phyloP scores from a whole-genome alignment of 2,888 invertebrate genomes.

The Xylocampa areola region DNA sequence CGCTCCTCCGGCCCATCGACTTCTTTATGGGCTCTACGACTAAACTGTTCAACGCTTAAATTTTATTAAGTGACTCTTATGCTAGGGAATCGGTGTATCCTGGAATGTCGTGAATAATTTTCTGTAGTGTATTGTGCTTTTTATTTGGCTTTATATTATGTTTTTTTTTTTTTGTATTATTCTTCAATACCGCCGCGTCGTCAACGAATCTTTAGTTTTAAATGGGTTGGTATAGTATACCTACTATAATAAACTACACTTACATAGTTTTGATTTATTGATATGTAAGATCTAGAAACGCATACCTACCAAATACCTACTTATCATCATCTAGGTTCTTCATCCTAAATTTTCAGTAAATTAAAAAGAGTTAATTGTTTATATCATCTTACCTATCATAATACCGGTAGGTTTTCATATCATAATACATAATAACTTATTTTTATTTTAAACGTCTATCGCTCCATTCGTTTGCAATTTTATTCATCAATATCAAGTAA shows the following conservation, averaged over 20 bases:
- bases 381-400: no score
- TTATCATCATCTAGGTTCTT: no score
- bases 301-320: no score
- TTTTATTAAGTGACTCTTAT: conserved; percentile 73
- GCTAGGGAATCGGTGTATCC: conserved; percentile 54
- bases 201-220: no score
- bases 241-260: no score
- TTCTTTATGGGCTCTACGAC: conserved; percentile 78
- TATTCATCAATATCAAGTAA: not conserved
- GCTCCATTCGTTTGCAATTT: not conserved
- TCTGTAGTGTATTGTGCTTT: conserved; percentile 40
- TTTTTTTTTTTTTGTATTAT: conserved; percentile 15
- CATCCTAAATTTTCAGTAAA: no score
- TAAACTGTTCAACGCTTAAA: conserved; percentile 77
- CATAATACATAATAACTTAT: not conserved
- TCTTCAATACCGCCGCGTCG: conserved; percentile 2
- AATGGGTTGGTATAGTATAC: no score
- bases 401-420: no score
- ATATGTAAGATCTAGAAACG: no score
- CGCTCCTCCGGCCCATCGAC: conserved; percentile 67
- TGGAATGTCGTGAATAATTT: conserved; percentile 54
- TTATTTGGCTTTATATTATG: conserved; percentile 29
- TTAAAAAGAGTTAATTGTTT: no score
- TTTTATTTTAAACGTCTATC: not conserved
- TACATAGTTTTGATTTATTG: no score